Conservation (phyloP, 2,888 invertebrate species). For the Bugula neritina region DNA sequence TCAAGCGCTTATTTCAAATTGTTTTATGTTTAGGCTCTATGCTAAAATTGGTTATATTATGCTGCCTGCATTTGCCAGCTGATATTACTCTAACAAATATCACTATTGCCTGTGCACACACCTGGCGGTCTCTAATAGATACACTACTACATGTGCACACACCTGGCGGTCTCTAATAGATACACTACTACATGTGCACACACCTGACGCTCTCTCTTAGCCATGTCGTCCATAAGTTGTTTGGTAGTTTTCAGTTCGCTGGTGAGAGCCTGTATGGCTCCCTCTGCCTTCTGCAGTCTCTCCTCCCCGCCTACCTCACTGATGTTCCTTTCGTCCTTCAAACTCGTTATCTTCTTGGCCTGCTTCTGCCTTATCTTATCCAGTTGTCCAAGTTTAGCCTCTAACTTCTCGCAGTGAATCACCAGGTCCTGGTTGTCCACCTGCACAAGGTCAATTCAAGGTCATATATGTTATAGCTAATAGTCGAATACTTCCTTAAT, state of each 20-base stretch:
- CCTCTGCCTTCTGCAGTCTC: constrained; percentile 43
- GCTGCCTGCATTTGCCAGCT: too few species aligned
- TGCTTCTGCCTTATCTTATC: constrained; percentile 49
- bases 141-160: too few species aligned
- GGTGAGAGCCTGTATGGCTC: constrained; percentile 50
- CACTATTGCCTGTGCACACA: too few species aligned
- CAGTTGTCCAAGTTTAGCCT: constrained; percentile 46
- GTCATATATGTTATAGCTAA: too few species aligned
- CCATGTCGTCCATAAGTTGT: constrained; percentile 42
- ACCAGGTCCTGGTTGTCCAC: constrained; percentile 39
- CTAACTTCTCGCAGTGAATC: constrained; percentile 45
- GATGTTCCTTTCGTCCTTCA: constrained; percentile 41
- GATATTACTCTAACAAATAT: too few species aligned
- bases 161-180: too few species aligned
- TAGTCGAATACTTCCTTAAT: too few species aligned
- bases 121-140: too few species aligned
- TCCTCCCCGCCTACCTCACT: constrained; percentile 37
- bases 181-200: not conserved
- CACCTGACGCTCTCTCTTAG: constrained; percentile 51
- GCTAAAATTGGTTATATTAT: too few species aligned
- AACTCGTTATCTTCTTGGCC: constrained; percentile 45
- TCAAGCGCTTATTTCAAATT: too few species aligned
- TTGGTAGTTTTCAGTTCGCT: constrained; percentile 52
- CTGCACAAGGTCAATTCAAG: not conserved
- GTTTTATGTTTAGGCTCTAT: too few species aligned